These are phyloP conservation scores for Drosophila pallidifrons DNA, from an alignment of 1,140 invertebrate species.

Conservation along the genomic window DNA sequence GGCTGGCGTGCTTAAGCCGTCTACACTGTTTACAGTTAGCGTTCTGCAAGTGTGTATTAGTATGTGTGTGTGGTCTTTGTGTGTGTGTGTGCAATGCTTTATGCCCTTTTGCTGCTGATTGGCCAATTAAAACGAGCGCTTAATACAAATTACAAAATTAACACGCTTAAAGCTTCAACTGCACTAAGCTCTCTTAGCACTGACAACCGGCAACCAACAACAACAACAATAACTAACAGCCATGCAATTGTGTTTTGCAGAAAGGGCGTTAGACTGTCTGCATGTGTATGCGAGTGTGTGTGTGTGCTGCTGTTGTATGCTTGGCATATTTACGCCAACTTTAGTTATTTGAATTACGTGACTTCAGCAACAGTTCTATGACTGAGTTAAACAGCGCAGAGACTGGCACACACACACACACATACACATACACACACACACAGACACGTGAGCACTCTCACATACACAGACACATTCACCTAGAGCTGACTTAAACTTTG, in stretches of 20 bases:
- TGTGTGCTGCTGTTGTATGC: constrained; percentile 54
- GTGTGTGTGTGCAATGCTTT: constrained; percentile 36
- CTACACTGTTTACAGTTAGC: constrained; percentile 6
- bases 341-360: constrained; percentile 84
- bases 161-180: constrained; percentile 51
- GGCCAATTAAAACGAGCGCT: constrained; percentile 55
- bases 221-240: constrained; percentile 33
- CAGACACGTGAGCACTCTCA: constrained; percentile 27
- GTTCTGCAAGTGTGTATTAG: neutral
- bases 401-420: constrained; percentile 33
- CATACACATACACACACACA: constrained; percentile 23
- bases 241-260: constrained; percentile 69
- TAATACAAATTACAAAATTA: constrained; percentile 59
- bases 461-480: constrained; percentile 21
- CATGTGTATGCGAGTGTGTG: constrained; percentile 17
- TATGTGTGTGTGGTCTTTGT: neutral
- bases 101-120: constrained; percentile 44
- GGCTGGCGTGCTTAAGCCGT: constrained; percentile 35
- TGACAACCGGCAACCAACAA: constrained; percentile 42
- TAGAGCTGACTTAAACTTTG: constrained; percentile 47
- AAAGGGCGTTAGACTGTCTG: constrained; percentile 52
- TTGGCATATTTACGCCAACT: constrained; percentile 81
- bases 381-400: constrained; percentile 63
- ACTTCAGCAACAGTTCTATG: constrained; percentile 80
- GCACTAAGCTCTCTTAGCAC: constrained; percentile 38